Evolutionary conservation across 2,888 invertebrate species (phyloP).

Genomic region (Meiosimyza platycephala): DNA sequence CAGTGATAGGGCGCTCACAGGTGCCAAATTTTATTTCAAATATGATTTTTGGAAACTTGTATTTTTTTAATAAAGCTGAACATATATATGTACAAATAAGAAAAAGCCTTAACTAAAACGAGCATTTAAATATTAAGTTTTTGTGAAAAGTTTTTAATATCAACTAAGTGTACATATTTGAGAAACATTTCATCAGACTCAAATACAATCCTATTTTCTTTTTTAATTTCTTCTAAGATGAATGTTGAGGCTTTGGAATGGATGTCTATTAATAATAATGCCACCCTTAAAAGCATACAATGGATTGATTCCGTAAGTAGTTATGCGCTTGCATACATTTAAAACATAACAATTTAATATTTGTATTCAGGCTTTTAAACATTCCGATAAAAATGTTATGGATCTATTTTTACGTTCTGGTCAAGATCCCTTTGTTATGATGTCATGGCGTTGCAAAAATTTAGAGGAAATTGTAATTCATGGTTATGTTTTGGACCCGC

Average conservation of each 20-base stretch:
- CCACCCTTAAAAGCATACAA: conserved; percentile 64
- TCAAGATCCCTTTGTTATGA: conserved; percentile 72
- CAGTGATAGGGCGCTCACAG: no score
- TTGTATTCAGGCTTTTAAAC: conserved; percentile 55
- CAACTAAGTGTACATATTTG: no score
- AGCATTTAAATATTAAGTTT: neutral
- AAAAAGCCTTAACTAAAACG: no score
- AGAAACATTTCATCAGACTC: no score
- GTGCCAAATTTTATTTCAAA: no score
- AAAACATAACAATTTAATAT: no score
- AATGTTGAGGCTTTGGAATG: conserved; percentile 65
- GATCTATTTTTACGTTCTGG: conserved; percentile 57
- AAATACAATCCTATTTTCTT: neutral
- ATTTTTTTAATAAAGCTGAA: no score
- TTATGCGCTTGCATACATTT: neutral
- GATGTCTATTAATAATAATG: conserved; percentile 62
- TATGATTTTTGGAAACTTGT: no score
- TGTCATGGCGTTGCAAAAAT: conserved; percentile 72
- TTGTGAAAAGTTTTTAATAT: no score
- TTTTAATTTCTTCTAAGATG: conserved; percentile 52
- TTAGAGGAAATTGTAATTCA: conserved; percentile 70
- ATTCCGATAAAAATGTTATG: conserved; percentile 60
- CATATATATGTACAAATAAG: no score
- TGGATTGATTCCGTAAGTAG: conserved; percentile 64
- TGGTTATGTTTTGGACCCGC: conserved; percentile 67